Evolutionary conservation across 2,888 invertebrate genomes (phyloP), one percentile per base, ranked within the genome.

Genomic region (Habrosyne pyritoides): DNA sequence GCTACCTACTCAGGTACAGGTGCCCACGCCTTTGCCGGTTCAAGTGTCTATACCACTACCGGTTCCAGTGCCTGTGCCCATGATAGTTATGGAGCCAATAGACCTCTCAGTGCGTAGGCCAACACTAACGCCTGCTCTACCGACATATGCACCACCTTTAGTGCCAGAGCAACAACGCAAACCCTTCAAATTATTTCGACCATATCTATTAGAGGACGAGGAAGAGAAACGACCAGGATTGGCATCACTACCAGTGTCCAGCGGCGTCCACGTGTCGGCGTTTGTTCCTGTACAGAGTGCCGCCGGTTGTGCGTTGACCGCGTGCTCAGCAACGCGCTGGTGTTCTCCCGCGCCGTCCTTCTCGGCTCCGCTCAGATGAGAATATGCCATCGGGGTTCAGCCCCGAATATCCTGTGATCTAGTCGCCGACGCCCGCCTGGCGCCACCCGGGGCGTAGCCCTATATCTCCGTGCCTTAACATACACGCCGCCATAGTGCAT

Each of bases 141-240:
- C 79, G 55, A 72, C 82, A 56, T 79, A 77, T 42, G 67, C 71
- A 49, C 77, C 80, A 36, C 76, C 78, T 59, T 71, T 83, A 60
- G 76, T 79, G 64, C 71, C 79, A 52, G 84, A 86, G 65, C 81
- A 91, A 53, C 80, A 87, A 49, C 91, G 92, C 69, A 95, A 94
- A 83, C 95, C 96, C 53, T 94, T 95, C 70, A 96, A 96, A 79
- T 87, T 96, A 46, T 96, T 96, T 86, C 95, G 96, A 77, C 96
- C 96, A 28, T 96, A 96, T 82, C 90, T 96, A 53, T 92, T 95
- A 62, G 96, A 95, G 72, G 94, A 95, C 47, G 93, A 94, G 47
- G 93, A 93, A 56, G 93, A 85, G 52, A 92, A 79, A 63, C 74
- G 83, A 63, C 86, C 87, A 21, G 77, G 84, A 12, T 67, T 87